A percentile compares a stretch with the other conserved stretches of the same genome.
Evolutionary conservation across 2,797 vertebrate species (phyloP).

Genomic region (Acanthurus lineatus): DNA sequence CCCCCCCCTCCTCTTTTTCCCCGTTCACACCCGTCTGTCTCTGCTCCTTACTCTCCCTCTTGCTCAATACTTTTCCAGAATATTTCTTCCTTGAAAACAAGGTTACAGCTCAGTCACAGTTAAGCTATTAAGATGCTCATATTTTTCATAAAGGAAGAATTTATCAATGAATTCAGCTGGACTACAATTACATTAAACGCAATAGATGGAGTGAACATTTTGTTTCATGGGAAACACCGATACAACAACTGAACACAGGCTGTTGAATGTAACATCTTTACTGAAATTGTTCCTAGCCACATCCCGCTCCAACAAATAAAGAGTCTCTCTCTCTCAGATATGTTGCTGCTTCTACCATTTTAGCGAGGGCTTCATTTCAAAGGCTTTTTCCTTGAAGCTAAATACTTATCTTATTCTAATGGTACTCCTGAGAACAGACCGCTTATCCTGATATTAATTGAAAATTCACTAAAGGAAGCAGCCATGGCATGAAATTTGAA

Average conservation of each 20-base stretch:
- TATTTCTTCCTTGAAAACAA: conserved; percentile 50
- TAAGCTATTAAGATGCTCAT: conserved; percentile 12
- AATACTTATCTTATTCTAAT: conserved; percentile 82
- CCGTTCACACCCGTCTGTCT: conserved; percentile 67
- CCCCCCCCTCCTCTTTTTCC: conserved; percentile 57
- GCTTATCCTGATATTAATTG: conserved; percentile 74
- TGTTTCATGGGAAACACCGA: conserved; percentile 14
- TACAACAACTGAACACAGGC: conserved; percentile 7
- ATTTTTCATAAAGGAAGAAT: conserved; percentile 34
- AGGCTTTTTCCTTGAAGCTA: conserved; percentile 80
- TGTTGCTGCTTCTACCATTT: conserved; percentile 57
- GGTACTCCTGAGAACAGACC: conserved; percentile 74
- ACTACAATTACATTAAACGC: conserved; percentile 29
- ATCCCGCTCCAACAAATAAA: conserved; percentile 54
- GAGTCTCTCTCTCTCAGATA: conserved; percentile 50
- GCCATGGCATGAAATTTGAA: conserved; percentile 66
- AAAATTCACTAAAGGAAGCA: conserved; percentile 73
- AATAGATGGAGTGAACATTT: conserved; percentile 16
- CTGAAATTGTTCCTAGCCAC: conserved; percentile 36
- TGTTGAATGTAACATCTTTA: conserved; percentile 10
- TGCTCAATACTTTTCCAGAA: conserved; percentile 67
- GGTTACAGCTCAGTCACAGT: conserved; percentile 34
- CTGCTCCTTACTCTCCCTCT: conserved; percentile 58
- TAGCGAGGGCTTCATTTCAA: conserved; percentile 69
- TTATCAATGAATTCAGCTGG: conserved; percentile 22